Evolutionary conservation across 1,140 invertebrate genomes (phyloP), one percentile per base, ranked within the genome.

Genomic region (Tachypleus tridentatus): DNA sequence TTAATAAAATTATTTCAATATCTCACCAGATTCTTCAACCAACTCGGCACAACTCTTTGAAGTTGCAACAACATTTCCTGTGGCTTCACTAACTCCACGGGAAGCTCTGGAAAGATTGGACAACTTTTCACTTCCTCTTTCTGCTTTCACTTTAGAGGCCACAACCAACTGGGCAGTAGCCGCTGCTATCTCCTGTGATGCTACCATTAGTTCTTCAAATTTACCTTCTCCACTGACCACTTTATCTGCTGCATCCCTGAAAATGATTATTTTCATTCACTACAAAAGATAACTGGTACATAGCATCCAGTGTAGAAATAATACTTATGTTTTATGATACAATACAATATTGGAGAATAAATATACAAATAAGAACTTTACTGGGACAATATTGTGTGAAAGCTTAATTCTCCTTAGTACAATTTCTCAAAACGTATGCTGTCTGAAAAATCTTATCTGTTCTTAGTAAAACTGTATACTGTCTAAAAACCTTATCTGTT

Each of bases 111-210:
- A 88, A 57, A 98, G 79, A 60, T 86, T 83, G 5, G 80, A 72
- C 58, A 98, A 78, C 76, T 89, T 90, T 66, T 79, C 76, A 69
- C 92, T 93, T 62, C 86, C 83, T 66, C 86, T 82, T 66, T 92
- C 86, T 4, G 97, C 93, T 71, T 82, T 81, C 8, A 81, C 80
- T 65, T 78, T 59, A 48, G 70, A 70, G 1, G 96, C 92, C 9
- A 98, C 93, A 29, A 98, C 96, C 58, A 99, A 80, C 77, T 98
- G 96, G 52, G 94, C 93, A 4, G 95, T 98, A 68, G 91, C 93
- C 5, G 94, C 97, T 5, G 93, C 92, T 70, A 99, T 97, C 73
- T 97, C 93, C 78, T 98, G 93, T 29, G 96, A 94, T 49, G 94
- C 94, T 4, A 96, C 97, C 64, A 97, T 89, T 47, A 99, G 79